Base-by-base conservation (phyloP, 2,888 invertebrate genomes). In the Ichneumon xanthorius region DNA sequence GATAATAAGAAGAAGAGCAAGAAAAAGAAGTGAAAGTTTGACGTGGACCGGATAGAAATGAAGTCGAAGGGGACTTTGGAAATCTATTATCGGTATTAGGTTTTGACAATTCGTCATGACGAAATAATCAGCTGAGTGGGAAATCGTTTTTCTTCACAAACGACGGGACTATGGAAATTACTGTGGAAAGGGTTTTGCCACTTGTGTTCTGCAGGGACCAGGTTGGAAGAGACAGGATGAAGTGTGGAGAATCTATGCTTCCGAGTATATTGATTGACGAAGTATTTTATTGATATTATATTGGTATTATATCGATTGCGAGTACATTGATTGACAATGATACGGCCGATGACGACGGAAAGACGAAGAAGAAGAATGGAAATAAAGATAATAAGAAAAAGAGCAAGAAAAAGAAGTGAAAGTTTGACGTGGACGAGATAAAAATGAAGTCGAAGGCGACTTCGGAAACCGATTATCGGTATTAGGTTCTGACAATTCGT, bases 101-200 rank as follows among this genome's bases (percentile, higher is more conserved):
- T 89, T 92, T 16, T 93, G 94, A 0, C 89, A 91, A 33, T 89
- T 87, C 45, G 86, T 92, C 7, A 89, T 87, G 4, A 93, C 92
- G 7, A 88, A 90, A 11, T 92, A 91, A 26, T 87, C 90, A 92
- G 61, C 48, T 93, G 9, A 86, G 87, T 5, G 81, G 89, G 0
- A 90, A 89, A 71, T 89, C 88, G 33, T 89, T 92, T 45, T 86
- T 89, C 33, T 92, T 92, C 72, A 90, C 88, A 65, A 91, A 91
- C 48, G 87, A 91, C 78, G 73, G 1, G 88, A 88, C 3, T 88
- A 91, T 4, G 86, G 89, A 14, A 90, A 90, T 61, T 91, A 89
- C 65, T 89, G 86, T 19, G 89, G 93, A 90, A 50, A 87, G 90
- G 75, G 77, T 92, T 14, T 80, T 85, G 37, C 84, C 86, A 5